Conservation (phyloP, 2,888 invertebrate genomes). For the Apodemia duryi region DNA sequence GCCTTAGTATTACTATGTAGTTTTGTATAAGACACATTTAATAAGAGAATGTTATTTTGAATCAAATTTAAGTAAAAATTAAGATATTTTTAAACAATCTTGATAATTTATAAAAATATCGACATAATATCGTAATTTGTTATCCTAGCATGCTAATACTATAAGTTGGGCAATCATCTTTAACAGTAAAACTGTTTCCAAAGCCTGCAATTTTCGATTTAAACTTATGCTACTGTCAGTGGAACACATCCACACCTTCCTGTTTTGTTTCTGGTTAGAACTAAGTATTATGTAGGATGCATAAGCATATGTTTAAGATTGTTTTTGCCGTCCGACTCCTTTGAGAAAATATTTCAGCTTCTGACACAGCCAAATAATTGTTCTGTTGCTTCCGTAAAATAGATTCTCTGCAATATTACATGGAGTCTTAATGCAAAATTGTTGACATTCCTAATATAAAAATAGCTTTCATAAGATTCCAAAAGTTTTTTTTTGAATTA, state of each 20-base stretch:
- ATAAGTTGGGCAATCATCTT: no score
- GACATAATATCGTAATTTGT: no score
- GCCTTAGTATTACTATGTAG: no score
- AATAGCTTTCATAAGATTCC: background rate
- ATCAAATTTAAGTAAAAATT: no score
- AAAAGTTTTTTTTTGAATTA: background rate
- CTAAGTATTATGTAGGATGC: slow-evolving; percentile 5
- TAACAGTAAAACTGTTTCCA: no score
- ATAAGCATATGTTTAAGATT: slow-evolving; percentile 5
- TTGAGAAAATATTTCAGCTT: slow-evolving; percentile 10
- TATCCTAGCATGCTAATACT: no score
- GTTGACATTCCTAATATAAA: slow-evolving; percentile 10
- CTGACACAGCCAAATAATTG: background rate
- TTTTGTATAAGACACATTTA: no score
- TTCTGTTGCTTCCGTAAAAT: background rate
- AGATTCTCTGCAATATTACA: slow-evolving; percentile 6
- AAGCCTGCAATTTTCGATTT: no score
- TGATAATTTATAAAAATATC: no score
- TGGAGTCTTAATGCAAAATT: slow-evolving; percentile 6
- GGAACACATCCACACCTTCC: background rate
- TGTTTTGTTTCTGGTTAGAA: slow-evolving; percentile 4
- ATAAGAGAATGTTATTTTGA: no score
- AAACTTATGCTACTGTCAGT: background rate
- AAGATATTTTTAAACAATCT: no score
- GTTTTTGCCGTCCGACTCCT: slow-evolving; percentile 15